Percentiles rank a stretch among this genome's conserved stretches.
Evolutionary conservation across 1,140 invertebrate species (phyloP).

Genomic region (Sweltsa coloradensis): DNA sequence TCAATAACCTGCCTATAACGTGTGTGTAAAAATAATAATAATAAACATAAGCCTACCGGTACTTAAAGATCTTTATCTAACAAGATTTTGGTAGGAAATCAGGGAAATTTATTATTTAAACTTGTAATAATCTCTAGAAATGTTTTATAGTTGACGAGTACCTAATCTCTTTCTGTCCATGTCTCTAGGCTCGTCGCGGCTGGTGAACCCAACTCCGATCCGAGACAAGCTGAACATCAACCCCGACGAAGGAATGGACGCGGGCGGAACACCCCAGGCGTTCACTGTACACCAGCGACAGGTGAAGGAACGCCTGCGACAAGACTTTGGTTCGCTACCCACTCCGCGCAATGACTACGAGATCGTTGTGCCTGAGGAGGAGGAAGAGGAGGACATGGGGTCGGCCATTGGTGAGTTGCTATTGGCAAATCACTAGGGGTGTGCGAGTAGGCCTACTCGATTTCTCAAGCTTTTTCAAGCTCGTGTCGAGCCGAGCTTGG

Average conservation of each 20-base stretch:
- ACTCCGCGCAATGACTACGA: constrained; percentile 94
- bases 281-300: constrained; percentile 52
- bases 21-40: no score
- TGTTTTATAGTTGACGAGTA: no score
- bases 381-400: constrained; percentile 35
- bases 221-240: constrained; percentile 95
- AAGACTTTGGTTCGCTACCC: constrained; percentile 68
- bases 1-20: no score
- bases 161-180: no score
- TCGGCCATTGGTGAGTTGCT: neutral
- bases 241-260: constrained; percentile 56
- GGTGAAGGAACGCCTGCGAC: constrained; percentile 57
- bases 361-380: constrained; percentile 89
- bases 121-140: no score
- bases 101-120: no score
- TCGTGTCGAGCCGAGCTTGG: no score
- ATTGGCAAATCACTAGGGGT: constrained; percentile 29
- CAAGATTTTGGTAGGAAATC: no score
- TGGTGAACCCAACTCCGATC: constrained; percentile 47
- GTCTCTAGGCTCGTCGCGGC: constrained; percentile 16
- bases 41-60: no score
- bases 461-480: no score
- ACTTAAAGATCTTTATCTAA: no score
- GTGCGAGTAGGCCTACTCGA: no score
- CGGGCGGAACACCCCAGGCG: constrained; percentile 48